Base-by-base conservation (phyloP, 2,113 vertebrate genomes). In the Ginglymostoma cirratum region DNA sequence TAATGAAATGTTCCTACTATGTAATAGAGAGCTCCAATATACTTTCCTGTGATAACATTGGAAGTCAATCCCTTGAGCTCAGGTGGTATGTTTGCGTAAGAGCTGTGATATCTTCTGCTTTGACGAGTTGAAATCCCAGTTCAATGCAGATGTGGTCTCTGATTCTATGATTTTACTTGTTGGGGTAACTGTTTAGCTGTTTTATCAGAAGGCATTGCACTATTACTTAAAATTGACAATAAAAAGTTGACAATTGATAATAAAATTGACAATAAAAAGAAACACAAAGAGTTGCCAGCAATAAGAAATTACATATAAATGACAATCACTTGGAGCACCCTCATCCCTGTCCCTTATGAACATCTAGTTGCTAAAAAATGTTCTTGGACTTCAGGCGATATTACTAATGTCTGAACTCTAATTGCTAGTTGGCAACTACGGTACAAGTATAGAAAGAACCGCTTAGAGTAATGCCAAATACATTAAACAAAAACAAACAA, bases 101-200 rank as follows among this genome's bases (percentile, higher is more conserved):
- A 34, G 87, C 27, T 55, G 15, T 65, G 87, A n/a, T 52, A 52
- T 90, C 52, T 61, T 61, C 61, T 34, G 27, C 87, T 52, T 0
- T 90, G 48, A 61, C 52, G 27, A 90, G 87, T 90, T 90, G 48
- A 90, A 90, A 90, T 90, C 52, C 27, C 52, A 65, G 87, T 52
- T 90, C 87, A 90, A 2, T 0, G 27, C 87, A 90, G 87, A 61
- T 90, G 87, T 90, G 87, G 87, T n/a, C 52, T 34, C 45, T n/a
- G 15, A 27, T 24, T 90, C 55, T 4, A 1, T 89, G 48, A 48
- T 30, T 55, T 55, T 89, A 55, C 8, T 90, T 52, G 55, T 61
- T 52, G 34, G 8, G 27, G 30, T 90, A 52, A 61, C 12, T 34
- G 15, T 76, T 76, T 45, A 21, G 80, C 21, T 83, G 19, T 83